Evolutionary conservation across 2,113 vertebrate species (phyloP).

Genomic region (Lampris megalopsis): DNA sequence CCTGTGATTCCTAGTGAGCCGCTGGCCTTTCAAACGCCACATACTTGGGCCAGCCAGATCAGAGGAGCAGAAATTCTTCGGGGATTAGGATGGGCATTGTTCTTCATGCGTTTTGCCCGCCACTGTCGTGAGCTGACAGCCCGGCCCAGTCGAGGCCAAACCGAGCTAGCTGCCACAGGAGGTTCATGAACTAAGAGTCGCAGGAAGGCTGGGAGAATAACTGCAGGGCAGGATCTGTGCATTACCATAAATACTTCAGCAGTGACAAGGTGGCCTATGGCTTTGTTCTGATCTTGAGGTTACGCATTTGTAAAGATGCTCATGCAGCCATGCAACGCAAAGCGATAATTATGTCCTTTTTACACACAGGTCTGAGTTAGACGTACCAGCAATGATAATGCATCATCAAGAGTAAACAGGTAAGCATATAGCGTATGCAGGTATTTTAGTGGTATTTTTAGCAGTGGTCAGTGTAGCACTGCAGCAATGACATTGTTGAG

Average conservation of each 20-base stretch:
- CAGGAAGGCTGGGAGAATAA: slow-evolving; percentile 66
- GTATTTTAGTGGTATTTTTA: background rate
- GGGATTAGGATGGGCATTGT: slow-evolving; percentile 82
- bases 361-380: too few relatives aligned
- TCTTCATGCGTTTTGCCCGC: slow-evolving; percentile 63
- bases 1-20: slow-evolving; percentile 68
- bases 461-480: slow-evolving; percentile 7
- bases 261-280: slow-evolving; percentile 12
- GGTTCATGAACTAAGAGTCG: slow-evolving; percentile 73
- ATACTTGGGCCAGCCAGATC: slow-evolving; percentile 73
- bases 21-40: slow-evolving; percentile 67
- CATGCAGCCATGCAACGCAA: background rate
- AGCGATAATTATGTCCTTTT: background rate
- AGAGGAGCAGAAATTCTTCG: slow-evolving; percentile 78
- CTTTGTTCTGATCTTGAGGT: background rate
- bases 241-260: slow-evolving; percentile 37
- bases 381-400: background rate
- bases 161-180: slow-evolving; percentile 48
- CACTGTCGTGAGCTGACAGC: slow-evolving; percentile 68
- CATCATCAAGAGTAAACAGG: background rate
- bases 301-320: background rate
- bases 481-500: slow-evolving; percentile 20
- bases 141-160: slow-evolving; percentile 52
- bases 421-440: background rate
- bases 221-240: slow-evolving; percentile 38